Evolutionary conservation across 2,888 invertebrate genomes (phyloP).

Genomic region (Leucania comma): DNA sequence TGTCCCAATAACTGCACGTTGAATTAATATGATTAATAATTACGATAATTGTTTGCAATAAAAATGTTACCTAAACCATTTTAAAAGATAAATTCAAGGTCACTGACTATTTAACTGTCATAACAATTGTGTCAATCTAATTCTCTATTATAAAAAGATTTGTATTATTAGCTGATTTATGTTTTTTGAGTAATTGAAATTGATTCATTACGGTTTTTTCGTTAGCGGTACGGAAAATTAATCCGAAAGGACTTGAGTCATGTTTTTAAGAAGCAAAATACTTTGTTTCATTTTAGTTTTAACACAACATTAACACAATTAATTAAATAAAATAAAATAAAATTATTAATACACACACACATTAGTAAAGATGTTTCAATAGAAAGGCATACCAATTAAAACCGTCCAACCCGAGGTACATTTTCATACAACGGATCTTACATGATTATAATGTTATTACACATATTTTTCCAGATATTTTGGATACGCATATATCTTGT

Average conservation of each 20-base stretch:
- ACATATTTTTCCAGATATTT: too few relatives aligned
- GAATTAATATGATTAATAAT: conserved; percentile 5
- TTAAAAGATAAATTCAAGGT: conserved; percentile 33
- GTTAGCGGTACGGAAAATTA: not conserved
- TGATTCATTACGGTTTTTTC: not conserved
- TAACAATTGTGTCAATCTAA: conserved; percentile 28
- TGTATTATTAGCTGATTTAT: conserved; percentile 3
- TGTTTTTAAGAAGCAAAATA: not conserved
- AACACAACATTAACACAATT: too few relatives aligned
- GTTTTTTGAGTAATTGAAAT: not conserved
- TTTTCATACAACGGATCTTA: too few relatives aligned
- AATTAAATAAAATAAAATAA: too few relatives aligned
- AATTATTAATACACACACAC: too few relatives aligned
- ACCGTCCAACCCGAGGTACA: too few relatives aligned
- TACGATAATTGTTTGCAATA: conserved; percentile 28
- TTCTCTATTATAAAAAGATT: conserved; percentile 20
- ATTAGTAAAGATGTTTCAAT: too few relatives aligned
- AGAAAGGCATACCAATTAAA: too few relatives aligned
- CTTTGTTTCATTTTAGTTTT: too few relatives aligned
- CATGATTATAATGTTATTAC: too few relatives aligned
- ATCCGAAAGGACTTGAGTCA: not conserved
- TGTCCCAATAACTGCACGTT: not conserved
- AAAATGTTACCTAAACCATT: conserved; percentile 21
- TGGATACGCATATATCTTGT: too few relatives aligned
- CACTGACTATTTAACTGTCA: conserved; percentile 28